Evolutionary conservation across 2,113 vertebrate genomes (phyloP), one percentile per base, ranked within the genome.

Genomic region (Mobula hypostoma): DNA sequence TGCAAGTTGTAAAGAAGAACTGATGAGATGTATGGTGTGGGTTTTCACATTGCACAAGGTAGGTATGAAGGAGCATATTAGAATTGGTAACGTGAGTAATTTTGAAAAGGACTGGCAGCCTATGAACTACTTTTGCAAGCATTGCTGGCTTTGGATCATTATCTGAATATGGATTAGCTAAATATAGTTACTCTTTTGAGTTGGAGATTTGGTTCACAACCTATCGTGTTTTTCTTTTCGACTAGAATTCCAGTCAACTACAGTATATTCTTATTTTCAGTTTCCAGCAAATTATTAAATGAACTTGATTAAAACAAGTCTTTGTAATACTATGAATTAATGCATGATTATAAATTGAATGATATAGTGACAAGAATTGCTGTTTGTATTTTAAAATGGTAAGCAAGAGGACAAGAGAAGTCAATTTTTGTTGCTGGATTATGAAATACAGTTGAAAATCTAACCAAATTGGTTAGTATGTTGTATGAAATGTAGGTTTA

Each of bases 401-500:
- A 72, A 92, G 7, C 9, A 56, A 48, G 21, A 29, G 68, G 68
- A 90, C 85, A 61, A 36, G 32, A 63, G 17, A 21, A 24, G 27
- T 14, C 21, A 48, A 48, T 32, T n/a, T 32, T 87, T 12, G 12
- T 61, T 87, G 24, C 6, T 63, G 5, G 24, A 61, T 87, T 88
- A 29, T 72, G 7, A 72, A 27, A 36, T 93, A 74, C 21, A 21
- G 19, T 93, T 93, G 40, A 93, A 74, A 74, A 74, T 74, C 70
- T 76, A 74, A 93, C 40, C 1, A 1, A 1, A 29, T 12, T 93
- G 91, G n/a, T 87, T 74, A 7, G 40, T 74, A 72, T 61, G 36
- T 88, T 88, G 36, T 74, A 29, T 93, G 68, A 2, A 93, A 48
- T 27, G 40, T 74, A 48, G 76, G 19, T 94, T 90, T 95, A 97